Evolutionary conservation across 2,888 invertebrate species (phyloP).

Genomic region (Colostygia pectinataria): DNA sequence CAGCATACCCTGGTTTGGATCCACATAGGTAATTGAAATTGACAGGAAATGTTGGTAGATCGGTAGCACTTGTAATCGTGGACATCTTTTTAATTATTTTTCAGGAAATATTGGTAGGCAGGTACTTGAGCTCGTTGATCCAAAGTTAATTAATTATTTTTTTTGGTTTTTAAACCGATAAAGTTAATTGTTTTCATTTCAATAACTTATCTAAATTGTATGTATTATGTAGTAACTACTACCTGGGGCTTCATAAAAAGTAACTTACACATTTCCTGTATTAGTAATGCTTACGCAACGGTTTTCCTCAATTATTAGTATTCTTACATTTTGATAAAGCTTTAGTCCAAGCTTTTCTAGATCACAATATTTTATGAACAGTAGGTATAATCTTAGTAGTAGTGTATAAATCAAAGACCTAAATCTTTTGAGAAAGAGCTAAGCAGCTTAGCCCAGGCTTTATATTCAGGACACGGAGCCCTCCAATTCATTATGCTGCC

Average conservation of each 20-base stretch:
- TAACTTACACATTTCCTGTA: no score
- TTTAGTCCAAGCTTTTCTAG: not conserved
- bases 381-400: constrained; percentile 18
- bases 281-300: no score
- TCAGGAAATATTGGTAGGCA: no score
- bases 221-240: no score
- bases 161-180: no score
- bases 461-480: constrained; percentile 30
- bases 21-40: not conserved
- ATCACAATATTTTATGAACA: constrained; percentile 15
- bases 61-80: not conserved
- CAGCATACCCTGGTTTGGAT: not conserved
- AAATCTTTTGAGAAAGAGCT: constrained; percentile 21
- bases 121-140: no score
- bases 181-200: no score
- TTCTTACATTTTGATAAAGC: no score
- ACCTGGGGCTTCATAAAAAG: no score
- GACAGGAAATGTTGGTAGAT: constrained; percentile 14
- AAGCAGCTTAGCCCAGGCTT: constrained; percentile 19
- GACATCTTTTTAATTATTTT: not conserved
- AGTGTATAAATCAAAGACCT: constrained; percentile 25
- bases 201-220: no score
- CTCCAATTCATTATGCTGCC: constrained; percentile 34
- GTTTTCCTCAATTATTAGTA: no score
- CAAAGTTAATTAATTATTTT: no score